Base-by-base conservation (phyloP, 2,113 vertebrate genomes). In the Cardinalis cardinalis region DNA sequence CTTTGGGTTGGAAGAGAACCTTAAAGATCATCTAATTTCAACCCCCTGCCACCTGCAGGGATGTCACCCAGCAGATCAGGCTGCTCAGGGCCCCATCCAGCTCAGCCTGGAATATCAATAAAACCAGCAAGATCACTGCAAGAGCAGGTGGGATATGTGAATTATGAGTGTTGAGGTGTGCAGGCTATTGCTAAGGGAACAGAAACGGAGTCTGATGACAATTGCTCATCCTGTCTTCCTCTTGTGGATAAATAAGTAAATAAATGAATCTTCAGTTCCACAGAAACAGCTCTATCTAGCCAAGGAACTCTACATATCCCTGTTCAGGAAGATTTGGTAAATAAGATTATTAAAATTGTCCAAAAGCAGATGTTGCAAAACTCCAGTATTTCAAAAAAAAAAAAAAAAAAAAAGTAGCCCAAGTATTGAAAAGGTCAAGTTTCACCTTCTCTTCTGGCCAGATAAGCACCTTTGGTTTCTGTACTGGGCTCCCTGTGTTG, bases 141-240 rank as follows among this genome's bases (percentile, higher is more conserved):
- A 38, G 0, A 3, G 26, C 32, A 21, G 11, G 20, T 71, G 43
- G n/a, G 53, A 31, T 25, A 14, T 61, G 55, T 74, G 28, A 83
- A 70, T 38, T 53, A 8, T 0, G 4, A 18, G 18, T 59, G n/a
- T 9, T 28, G 65, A 65, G 36, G 38, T 16, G 32, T 48, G 40
- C 2, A 0, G 12, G 19, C 21, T 34, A 25, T 15, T 29, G 4
- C 40, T 44, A 19, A 66, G 29, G 44, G 68, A 77, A 76, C 20
- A 80, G 34, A 61, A 26, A 12, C 0, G 3, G 32, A 74, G 14
- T 8, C 38, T 46, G 46, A 65, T 0, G 0, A 32, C 51, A 61
- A 32, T 8, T 61, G 24, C 14, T 63, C 34, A 74, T 41, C 40
- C 56, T 34, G 6, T 31, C 25, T 55, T 70, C 56, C 43, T 64